Base-by-base conservation (phyloP, 2,113 vertebrate genomes). In the Bombycilla garrulus region DNA sequence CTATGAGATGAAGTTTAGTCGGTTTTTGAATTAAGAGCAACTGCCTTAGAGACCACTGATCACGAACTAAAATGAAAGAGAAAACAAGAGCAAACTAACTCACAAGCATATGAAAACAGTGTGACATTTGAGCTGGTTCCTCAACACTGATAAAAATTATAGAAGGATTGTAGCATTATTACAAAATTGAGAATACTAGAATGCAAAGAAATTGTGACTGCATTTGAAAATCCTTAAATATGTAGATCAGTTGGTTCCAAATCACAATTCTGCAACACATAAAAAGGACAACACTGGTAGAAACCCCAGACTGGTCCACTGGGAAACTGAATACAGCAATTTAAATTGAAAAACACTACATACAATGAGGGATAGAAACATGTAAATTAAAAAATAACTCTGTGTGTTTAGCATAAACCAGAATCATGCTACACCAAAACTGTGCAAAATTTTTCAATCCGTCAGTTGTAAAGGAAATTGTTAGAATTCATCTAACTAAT, bases 21-120 rank as follows among this genome's bases (percentile, higher is more conserved):
- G 0, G 17, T 42, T 78, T 67, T 12, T 54, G 29, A 91, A 62
- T 28, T 66, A 20, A n/a, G 21, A 81, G 31, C 0, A 0, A 70
- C 26, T 89, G 42, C 23, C 62, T 38, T 67, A 57, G 61, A 85
- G 18, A 87, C 10, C 16, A 71, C 10, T 38, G 12, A 66, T n/a
- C 24, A 45, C 15, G 66, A 86, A 87, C 5, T 11, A 73, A 84
- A 82, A 58, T 12, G 62, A 36, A 53, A 51, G 12, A 48, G 31
- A 67, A 65, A 83, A 8, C 21, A 61, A 57, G 21, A 70, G 31
- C n/a, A 65, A 84, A 44, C 17, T 84, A 36, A 17, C 15, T 78
- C 10, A 89, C 6, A 76, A 86, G 5, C 10, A n/a, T 2, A 51
- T 24, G 9, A 72, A 83, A 80, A 88, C 8, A 51, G 33, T 21